These are phyloP conservation scores for Coracopsis vasa DNA, from an alignment of 2,113 vertebrate species.

Conservation along the genomic window DNA sequence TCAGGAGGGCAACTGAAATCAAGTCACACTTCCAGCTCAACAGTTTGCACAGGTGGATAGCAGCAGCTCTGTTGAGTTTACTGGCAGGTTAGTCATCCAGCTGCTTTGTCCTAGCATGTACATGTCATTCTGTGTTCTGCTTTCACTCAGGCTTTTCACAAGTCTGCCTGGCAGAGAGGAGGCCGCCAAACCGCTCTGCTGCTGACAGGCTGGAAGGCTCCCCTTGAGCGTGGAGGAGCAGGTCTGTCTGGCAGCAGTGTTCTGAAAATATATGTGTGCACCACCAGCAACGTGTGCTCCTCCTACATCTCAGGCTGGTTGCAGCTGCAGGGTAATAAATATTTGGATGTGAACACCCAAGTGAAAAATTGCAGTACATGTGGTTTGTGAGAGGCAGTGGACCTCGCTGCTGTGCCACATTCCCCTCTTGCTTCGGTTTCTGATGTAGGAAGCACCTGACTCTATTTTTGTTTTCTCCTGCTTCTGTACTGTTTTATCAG, in stretches of 20 bases:
- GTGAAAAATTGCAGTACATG: background rate
- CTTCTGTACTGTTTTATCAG: background rate
- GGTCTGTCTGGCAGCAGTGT: background rate
- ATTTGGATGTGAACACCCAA: background rate
- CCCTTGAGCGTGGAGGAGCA: fast-evolving
- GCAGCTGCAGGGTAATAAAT: background rate
- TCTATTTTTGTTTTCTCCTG: slow-evolving; percentile 2
- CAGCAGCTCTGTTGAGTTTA: background rate
- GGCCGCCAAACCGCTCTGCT: background rate
- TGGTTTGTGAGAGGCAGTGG: background rate
- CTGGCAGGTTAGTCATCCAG: background rate
- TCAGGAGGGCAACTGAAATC: background rate
- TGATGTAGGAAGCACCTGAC: slow-evolving; percentile 44
- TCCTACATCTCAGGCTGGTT: background rate
- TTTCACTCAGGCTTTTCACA: background rate
- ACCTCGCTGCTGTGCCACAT: background rate
- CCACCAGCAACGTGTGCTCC: fast-evolving
- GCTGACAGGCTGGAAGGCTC: background rate
- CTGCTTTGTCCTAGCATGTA: background rate
- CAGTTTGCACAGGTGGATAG: background rate
- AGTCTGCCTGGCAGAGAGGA: background rate
- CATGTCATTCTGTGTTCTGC: background rate
- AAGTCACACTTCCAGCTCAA: background rate
- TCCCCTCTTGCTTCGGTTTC: background rate
- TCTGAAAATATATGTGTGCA: background rate